These are phyloP conservation scores for Ramphastos sulfuratus DNA, from an alignment of 2,113 vertebrate species.

Conservation along the genomic window DNA sequence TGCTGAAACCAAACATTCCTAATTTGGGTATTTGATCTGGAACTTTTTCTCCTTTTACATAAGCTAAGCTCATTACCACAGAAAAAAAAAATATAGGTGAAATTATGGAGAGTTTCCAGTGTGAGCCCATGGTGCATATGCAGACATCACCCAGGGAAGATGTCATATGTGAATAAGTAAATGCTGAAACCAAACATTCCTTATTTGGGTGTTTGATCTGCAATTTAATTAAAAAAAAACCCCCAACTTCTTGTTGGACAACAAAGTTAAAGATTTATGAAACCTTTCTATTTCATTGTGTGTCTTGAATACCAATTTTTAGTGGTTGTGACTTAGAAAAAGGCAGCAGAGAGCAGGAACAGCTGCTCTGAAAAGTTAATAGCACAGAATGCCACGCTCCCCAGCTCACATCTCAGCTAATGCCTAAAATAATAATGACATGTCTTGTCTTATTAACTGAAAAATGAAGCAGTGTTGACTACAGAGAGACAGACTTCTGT, in stretches of 20 bases:
- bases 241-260: too few relatives aligned
- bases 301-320: not conserved
- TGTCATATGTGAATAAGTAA: not conserved
- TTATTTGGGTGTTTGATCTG: not conserved
- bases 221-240: not conserved
- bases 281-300: not conserved
- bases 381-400: constrained; percentile 53
- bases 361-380: constrained; percentile 68
- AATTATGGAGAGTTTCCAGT: not conserved
- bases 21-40: not conserved
- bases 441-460: constrained; percentile 73
- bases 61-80: not conserved
- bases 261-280: not conserved
- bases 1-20: not conserved
- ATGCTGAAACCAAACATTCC: not conserved
- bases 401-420: constrained; percentile 62
- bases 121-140: not conserved
- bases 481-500: constrained; percentile 47
- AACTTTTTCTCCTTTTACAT: not conserved
- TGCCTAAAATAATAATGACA: constrained; percentile 75
- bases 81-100: not conserved
- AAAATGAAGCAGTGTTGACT: constrained; percentile 68
- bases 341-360: constrained; percentile 30
- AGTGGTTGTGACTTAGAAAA: not conserved
- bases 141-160: not conserved